Evolutionary conservation across 2,797 vertebrate genomes (phyloP), one percentile per base, ranked within the genome.

Genomic region (Oreonectes daqikongensis): DNA sequence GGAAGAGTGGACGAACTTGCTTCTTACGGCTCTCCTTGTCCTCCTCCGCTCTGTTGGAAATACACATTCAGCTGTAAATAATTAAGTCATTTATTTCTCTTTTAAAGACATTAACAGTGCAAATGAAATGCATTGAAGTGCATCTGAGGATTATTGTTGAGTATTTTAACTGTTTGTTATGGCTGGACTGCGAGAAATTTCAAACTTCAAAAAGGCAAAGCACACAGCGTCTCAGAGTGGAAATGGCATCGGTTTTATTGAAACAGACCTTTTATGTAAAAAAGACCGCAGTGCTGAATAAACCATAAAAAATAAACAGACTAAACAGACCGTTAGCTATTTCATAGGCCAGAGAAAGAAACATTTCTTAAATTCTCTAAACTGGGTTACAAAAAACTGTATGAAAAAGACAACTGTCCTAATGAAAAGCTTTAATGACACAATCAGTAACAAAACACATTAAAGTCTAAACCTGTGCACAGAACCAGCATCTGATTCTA

Each of bases 1-100:
- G 92, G 89, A 99, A 99, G 2, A 98, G 93, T 0, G 96, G 96
- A 64, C 97, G 96, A 30, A 96, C 96, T 89, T 96, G 95, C 90
- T 96, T 97, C 92, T 88, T 95, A 72, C 94, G 93, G 2, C 91
- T 93, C 28, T 96, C 94, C 53, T 92, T 96, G 83, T 97, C 97
- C 82, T 97, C 95, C 0, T 95, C 90, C 76, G 92, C 91, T 80
- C 96, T 98, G 85, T 0, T 26, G 55, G 24, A 61, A 10, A 76
- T 24, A 57, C 8, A 65, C 18, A 55, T 59, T 60, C 42, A 12
- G 38, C 18, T 72, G 8, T 40, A 63, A 67, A 60, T 40, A 63
- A n/a, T 11, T 50, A 8, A 57, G 57, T 28, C 46, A 57, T 24
- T 74, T 74, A 64, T 74, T 30, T 32, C 46, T 30, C 48, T 42